Evolutionary conservation across 2,113 vertebrate genomes (phyloP), one percentile per base, ranked within the genome.

Genomic region (Myiagra hebetior): DNA sequence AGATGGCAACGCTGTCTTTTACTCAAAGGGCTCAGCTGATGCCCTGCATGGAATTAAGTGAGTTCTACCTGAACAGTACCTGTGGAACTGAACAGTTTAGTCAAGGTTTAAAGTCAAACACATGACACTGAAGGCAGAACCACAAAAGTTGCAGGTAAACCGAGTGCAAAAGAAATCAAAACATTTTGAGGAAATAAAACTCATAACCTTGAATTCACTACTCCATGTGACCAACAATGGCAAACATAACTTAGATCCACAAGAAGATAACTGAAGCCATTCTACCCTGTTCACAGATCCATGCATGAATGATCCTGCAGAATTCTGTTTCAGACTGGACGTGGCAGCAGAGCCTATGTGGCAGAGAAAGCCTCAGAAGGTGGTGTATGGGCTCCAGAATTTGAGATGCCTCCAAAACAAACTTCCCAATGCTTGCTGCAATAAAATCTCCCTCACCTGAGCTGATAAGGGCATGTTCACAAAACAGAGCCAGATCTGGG

Each of bases 211-310:
- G 87, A 94, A 81, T 97, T 97, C 85, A 60, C 72, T 81, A 73
- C 90, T 85, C 76, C 81, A 97, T 78, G 94, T 93, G 95, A 97
- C 91, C 9, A 10, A 80, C 11, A 23, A 93, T 80, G 64, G 95
- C 78, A 92, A 96, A 93, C 87, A 96, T 67, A 97, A 88, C 82
- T 94, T 83, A 96, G 97, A 98, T 98, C 49, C 90, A 62, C 7
- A 22, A 93, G 95, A 93, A 97, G 98, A 97, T 98, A 97, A 97
- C 80, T 31, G 2, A 53, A 94, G 90, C 24, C 68, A 80, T 95
- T 94, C 81, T 92, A 65, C n/a, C 65, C 80, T 91, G 85, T 73
- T 96, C 97, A 82, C 83, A 94, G 77, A 88, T 49, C 70, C 78
- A 96, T 14, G 93, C 97, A 94, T 91, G 95, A 95, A 75, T 46